A percentile compares a stretch with the other conserved stretches of the same genome.
phyloP scores from a whole-genome alignment of 2,888 invertebrate species.

The Troglohyphantes excavatus region DNA sequence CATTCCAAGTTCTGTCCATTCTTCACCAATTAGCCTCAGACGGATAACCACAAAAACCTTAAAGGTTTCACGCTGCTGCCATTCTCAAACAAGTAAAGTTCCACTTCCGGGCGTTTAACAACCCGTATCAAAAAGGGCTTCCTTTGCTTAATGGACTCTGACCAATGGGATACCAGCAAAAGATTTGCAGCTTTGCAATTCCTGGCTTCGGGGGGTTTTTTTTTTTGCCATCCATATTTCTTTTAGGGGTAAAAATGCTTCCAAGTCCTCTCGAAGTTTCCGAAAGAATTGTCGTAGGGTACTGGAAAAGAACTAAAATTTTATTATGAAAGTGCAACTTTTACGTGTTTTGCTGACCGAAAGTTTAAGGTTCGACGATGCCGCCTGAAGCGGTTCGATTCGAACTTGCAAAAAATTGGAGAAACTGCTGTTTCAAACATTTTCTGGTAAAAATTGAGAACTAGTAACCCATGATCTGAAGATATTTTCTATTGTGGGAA shows the following conservation, averaged over 20 bases:
- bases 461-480: not conserved
- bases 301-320: not conserved
- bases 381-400: conserved; percentile 17
- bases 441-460: not conserved
- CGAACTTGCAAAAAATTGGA: not conserved
- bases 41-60: not conserved
- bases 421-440: conserved; percentile 2
- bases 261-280: not conserved
- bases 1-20: not conserved
- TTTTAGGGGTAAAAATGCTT: conserved; percentile 21
- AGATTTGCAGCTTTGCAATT: not conserved
- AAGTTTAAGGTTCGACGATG: conserved; percentile 36
- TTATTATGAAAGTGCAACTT: conserved; percentile 20
- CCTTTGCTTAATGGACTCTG: not conserved
- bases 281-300: conserved; percentile 18
- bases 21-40: conserved; percentile 17
- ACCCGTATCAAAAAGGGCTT: conserved; percentile 2
- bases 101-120: conserved; percentile 11
- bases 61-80: conserved; percentile 13
- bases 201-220: conserved; percentile 6
- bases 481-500: not conserved
- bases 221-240: not conserved
- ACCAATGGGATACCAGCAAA: not conserved
- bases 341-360: conserved; percentile 41
- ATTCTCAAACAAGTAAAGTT: conserved; percentile 14